Base-by-base conservation (phyloP, 2,888 invertebrate species). In the Macrosoma leucophasiata region DNA sequence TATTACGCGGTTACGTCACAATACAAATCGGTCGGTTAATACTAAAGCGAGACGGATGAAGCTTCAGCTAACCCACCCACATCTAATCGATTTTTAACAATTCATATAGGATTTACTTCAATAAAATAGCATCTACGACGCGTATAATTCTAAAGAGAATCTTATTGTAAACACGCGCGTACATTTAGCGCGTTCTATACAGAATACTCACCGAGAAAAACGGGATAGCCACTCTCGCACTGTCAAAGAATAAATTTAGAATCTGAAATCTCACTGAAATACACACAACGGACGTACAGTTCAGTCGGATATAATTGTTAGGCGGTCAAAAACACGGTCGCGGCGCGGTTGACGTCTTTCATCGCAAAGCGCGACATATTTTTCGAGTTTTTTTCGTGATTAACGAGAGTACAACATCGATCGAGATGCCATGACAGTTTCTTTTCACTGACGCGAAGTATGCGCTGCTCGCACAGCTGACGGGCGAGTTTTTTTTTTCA, bases 361-460 rank as follows among this genome's bases (percentile, higher is more conserved):
- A 59, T 50, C 57, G 61, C 53, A 61, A 58, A 50, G 52, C 64
- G 58, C 68, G 65, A 63, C 74, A 76, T 76, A 77, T 71, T 81
- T 72, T 68, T 66, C 58, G 66, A 65, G 67, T 75, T 78, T n/a
- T 79, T 75, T 61, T 62, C 70, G 67, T 63, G 62, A 67, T 72
- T 73, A 70, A 55, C 63, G 59, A 61, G 60, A 58, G 56, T 61
- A 61, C 53, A 63, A 51, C 69, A 82, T 82, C 79, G 82, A 82
- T 82, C 78, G 77, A 59, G 70, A 46, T 64, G 78, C 81, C 82
- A 82, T 82, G 82, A 79, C 81, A 81, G 79, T 63, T 69, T 62
- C 61, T 74, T 71, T 77, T 70, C 56, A 71, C 68, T 63, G 63
- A 58, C 41, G 49, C 67, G 79, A 82, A 82, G 71, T 70, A 55